Evolutionary conservation across 2,888 invertebrate species (phyloP).

Genomic region (Lydus trimaculatus): DNA sequence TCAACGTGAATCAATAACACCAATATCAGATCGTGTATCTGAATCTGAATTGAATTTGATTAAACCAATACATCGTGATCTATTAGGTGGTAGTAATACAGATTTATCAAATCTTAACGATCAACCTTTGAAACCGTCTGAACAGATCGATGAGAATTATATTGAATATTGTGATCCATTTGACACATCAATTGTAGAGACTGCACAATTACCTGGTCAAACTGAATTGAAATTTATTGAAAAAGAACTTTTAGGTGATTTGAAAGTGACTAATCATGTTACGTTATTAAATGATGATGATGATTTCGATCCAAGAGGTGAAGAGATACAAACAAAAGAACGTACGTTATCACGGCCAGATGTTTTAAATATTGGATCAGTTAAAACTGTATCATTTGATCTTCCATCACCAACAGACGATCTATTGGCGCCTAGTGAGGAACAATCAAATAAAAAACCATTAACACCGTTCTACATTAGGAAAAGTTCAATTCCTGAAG

Average conservation of each 20-base stretch:
- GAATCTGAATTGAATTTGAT: conserved; percentile 62
- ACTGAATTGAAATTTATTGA: conserved; percentile 81
- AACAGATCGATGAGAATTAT: conserved; percentile 62
- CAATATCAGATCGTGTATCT: conserved; percentile 49
- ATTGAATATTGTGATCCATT: conserved; percentile 81
- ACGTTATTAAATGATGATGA: conserved; percentile 69
- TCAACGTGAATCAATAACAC: conserved; percentile 65
- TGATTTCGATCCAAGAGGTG: conserved; percentile 82
- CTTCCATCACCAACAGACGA: conserved; percentile 64
- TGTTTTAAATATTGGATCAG: conserved; percentile 57
- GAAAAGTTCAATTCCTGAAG: conserved; percentile 67
- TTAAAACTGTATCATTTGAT: conserved; percentile 67
- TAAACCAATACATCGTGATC: conserved; percentile 66
- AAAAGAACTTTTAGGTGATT: conserved; percentile 73
- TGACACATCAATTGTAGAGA: conserved; percentile 80
- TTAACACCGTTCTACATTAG: conserved; percentile 82
- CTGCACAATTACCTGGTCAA: conserved; percentile 76
- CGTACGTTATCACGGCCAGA: conserved; percentile 70
- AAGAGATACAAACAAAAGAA: conserved; percentile 59
- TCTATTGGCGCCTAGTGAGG: conserved; percentile 66
- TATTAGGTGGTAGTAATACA: conserved; percentile 78
- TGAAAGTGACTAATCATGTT: conserved; percentile 52
- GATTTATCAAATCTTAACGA: conserved; percentile 75
- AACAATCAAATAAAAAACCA: conserved; percentile 70
- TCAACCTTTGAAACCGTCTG: conserved; percentile 70